Base-by-base conservation (phyloP, 2,888 invertebrate species). In the Diloba caeruleocephala region DNA sequence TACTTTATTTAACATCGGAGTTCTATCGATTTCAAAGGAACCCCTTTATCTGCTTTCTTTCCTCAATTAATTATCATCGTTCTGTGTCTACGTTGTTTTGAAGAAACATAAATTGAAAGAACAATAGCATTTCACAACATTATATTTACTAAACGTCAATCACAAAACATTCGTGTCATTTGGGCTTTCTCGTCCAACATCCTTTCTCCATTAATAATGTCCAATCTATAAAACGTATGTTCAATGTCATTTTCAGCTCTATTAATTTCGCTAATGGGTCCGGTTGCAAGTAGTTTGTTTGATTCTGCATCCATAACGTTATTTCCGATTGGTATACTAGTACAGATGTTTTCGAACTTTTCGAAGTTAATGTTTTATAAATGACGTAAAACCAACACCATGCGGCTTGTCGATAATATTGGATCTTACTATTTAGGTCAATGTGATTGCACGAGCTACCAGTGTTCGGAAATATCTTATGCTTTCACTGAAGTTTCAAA, bases 381-480 rank as follows among this genome's bases (percentile, higher is more conserved):
- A 57, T 57, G 58, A 64, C 52, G 15, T 42, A 29, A 53, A 62
- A 57, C 28, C 37, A 34, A 42, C 41, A 70, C 51, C 69, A 74
- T 63, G 48, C 62, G 68, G 60, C 52, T 68, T 63, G 53, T 66
- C 62, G 63, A 48, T 67, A 67, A 62, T 62, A 36, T 55, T 29
- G 46, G 57, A 60, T 55, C 55, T 49, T 42, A 59, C 54, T 50
- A 82, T 81, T 53, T 77, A 71, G 86, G 86, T 82, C 86, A 85
- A 75, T 83, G 82, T 75, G 78, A 81, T 78, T 76, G 73, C 69
- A 74, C 70, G 71, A 76, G 73, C 70, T 75, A 77, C 66, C 68
- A 68, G 68, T 57, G 70, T 68, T 67, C 72, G 70, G 72, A 79
- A 79, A 82, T 81, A 80, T 76, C 71, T 49, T 55, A 44, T 60